A percentile compares a stretch with the other conserved stretches of the same genome.
phyloP scores from a whole-genome alignment of 2,113 vertebrate species.

The Siphamia tubifer region DNA sequence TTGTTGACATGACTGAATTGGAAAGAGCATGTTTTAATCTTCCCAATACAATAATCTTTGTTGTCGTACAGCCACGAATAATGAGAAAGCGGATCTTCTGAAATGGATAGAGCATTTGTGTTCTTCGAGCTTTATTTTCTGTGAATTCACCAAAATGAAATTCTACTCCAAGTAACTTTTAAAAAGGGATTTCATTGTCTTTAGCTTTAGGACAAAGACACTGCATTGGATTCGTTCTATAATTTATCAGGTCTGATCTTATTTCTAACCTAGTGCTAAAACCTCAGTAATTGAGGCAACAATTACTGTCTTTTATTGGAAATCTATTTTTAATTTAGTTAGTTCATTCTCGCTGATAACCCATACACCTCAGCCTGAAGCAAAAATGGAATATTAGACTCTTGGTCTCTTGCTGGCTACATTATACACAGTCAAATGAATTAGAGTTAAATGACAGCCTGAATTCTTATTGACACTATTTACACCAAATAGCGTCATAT shows the following conservation, averaged over 20 bases:
- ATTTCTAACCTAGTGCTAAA: neutral
- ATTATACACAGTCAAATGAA: neutral
- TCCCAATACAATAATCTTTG: neutral
- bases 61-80: neutral
- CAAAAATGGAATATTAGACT: neutral
- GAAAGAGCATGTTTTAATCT: too few relatives aligned
- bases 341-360: neutral
- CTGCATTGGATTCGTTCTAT: neutral
- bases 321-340: constrained; percentile 23
- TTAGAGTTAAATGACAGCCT: neutral
- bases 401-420: neutral
- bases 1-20: too few relatives aligned
- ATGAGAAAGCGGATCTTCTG: neutral
- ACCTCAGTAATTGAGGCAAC: neutral
- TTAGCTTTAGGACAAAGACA: neutral
- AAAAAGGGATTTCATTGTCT: neutral
- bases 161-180: neutral
- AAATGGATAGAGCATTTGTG: neutral
- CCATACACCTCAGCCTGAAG: neutral
- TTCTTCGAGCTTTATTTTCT: neutral
- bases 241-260: neutral
- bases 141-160: neutral
- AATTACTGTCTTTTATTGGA: constrained; percentile 3
- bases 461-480: too few relatives aligned
- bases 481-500: too few relatives aligned